Percentiles rank a stretch among this genome's conserved stretches.
Conservation (phyloP, 2,888 invertebrate genomes). For the Drosophila vallismaia region DNA sequence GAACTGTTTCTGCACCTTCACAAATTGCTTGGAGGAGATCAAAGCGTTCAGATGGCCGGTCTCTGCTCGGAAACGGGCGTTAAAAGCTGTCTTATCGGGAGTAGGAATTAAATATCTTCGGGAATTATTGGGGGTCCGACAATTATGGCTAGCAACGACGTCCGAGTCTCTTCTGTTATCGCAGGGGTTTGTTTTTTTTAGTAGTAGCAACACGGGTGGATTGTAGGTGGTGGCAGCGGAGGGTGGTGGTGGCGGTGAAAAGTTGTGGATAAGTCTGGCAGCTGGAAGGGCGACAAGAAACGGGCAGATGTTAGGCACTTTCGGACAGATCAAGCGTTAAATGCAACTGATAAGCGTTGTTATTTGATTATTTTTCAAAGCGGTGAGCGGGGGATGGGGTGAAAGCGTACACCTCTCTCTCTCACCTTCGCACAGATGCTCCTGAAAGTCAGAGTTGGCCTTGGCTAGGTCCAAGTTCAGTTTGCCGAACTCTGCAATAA, state of each 20-base stretch:
- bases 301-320: slow-evolving; percentile 14
- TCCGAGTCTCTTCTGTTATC: slow-evolving; percentile 26
- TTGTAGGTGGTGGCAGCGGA: slow-evolving; percentile 33
- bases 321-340: slow-evolving; percentile 21
- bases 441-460: slow-evolving; percentile 78
- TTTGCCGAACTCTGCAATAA: slow-evolving; percentile 76
- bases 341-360: slow-evolving; percentile 47
- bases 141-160: slow-evolving; percentile 37
- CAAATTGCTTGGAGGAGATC: slow-evolving; percentile 78
- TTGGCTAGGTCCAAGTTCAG: slow-evolving; percentile 75
- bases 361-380: slow-evolving; percentile 31
- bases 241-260: slow-evolving; percentile 20
- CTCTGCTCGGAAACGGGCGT: slow-evolving; percentile 59
- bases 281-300: slow-evolving; percentile 49
- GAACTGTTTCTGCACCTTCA: slow-evolving; percentile 81
- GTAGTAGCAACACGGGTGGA: slow-evolving; percentile 48
- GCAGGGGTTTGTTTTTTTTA: slow-evolving; percentile 17
- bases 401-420: slow-evolving; percentile 29
- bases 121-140: slow-evolving; percentile 41
- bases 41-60: slow-evolving; percentile 74
- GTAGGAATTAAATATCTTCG: neutral
- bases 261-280: slow-evolving; percentile 52
- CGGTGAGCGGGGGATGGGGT: neutral
- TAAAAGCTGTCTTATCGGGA: slow-evolving; percentile 24
- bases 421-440: slow-evolving; percentile 82